Evolutionary conservation across 2,113 vertebrate genomes (phyloP), one percentile per base, ranked within the genome.

Genomic region (Cercopithecus mona): DNA sequence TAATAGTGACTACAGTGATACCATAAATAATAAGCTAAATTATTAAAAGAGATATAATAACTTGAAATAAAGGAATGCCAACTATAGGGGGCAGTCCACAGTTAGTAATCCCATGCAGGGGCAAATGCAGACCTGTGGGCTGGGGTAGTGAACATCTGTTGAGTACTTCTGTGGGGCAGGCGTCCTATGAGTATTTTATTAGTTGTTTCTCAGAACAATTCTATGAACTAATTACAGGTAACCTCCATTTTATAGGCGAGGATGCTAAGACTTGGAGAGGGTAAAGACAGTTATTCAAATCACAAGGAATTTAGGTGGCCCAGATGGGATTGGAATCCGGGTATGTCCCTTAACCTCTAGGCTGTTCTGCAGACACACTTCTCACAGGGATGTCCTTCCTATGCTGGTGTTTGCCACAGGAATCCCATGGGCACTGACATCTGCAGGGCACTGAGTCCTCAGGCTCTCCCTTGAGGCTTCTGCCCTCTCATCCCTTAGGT

Each of bases 41-140:
- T 82, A 81, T 87, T 76, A 76, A 88, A 70, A 90, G 52, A 40
- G 43, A 91, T 50, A 9, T 45, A 76, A 81, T 70, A 78, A 27
- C 57, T 14, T 93, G 80, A 91, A 81, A 79, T 94, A 88, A 96
- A 86, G 38, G 35, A 91, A 97, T 96, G 81, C 86, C 81, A 96
- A 97, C 93, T 68, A 97, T 89, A 97, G 97, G 90, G 94, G 95
- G 96, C 88, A 97, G 97, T 80, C 95, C 92, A 68, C 70, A 97
- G 73, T 97, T 95, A 93, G 72, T 94, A 93, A 97, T 95, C 30
- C 89, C 12, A 25, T 0, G 9, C 18, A 88, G 93, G 92, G 96
- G 88, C 14, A 50, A 73, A 80, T 16, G 61, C 48, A 70, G 83
- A 70, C 43, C 89, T 93, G 16, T 59, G 55, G 57, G 76, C 43